phyloP scores from a whole-genome alignment of 2,113 vertebrate genomes.

The Notarius quadriscutis region DNA sequence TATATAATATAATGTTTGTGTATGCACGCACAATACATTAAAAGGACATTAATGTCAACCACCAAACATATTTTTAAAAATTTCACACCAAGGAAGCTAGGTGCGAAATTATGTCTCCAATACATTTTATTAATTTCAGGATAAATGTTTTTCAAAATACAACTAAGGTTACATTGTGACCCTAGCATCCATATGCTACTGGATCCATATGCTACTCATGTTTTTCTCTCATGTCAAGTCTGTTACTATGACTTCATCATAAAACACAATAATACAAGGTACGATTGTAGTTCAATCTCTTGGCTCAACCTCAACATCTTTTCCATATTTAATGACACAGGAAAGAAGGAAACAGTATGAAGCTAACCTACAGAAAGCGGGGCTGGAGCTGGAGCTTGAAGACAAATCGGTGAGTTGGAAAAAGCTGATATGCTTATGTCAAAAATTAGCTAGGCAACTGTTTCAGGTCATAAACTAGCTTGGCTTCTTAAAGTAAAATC shows the following conservation, averaged over 20 bases:
- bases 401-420: constrained; percentile 82
- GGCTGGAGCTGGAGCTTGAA: constrained; percentile 90
- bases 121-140: too few species aligned
- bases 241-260: background rate
- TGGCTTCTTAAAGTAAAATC: background rate
- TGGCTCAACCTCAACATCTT: background rate
- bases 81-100: too few species aligned
- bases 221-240: too few species aligned
- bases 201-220: too few species aligned
- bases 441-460: background rate
- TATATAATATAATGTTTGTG: too few species aligned
- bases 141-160: background rate
- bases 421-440: background rate
- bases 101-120: too few species aligned
- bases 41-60: too few species aligned
- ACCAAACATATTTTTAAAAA: too few species aligned
- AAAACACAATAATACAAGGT: background rate
- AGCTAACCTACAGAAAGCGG: constrained; percentile 83
- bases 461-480: background rate
- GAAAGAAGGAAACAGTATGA: constrained; percentile 91
- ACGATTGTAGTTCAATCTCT: background rate
- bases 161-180: background rate
- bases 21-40: too few species aligned
- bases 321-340: constrained; percentile 62
- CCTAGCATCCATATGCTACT: too few species aligned